These are phyloP conservation scores for Actias luna DNA, from an alignment of 2,888 invertebrate species.

Conservation along the genomic window DNA sequence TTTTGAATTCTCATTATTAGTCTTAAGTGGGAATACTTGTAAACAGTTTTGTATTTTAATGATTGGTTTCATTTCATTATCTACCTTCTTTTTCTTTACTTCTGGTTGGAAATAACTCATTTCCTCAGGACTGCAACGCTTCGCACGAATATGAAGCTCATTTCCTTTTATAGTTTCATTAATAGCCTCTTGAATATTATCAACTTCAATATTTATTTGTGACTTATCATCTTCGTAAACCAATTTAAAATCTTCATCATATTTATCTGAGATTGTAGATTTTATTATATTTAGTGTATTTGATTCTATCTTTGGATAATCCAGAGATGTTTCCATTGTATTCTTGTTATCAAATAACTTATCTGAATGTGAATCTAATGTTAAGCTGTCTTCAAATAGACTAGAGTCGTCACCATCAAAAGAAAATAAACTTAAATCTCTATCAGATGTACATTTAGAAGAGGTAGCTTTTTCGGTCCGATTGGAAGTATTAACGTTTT, in stretches of 20 bases:
- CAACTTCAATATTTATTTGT: constrained; percentile 36
- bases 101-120: constrained; percentile 31
- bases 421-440: constrained; percentile 70
- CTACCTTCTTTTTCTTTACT: constrained; percentile 47
- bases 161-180: constrained; percentile 37
- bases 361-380: constrained; percentile 74
- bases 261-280: constrained; percentile 47
- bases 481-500: constrained; percentile 25
- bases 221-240: constrained; percentile 59
- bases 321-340: constrained; percentile 29
- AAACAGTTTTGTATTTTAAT: neutral
- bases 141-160: constrained; percentile 48
- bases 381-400: constrained; percentile 82
- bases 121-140: constrained; percentile 39
- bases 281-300: constrained; percentile 59
- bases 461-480: constrained; percentile 26
- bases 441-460: constrained; percentile 41
- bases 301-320: constrained; percentile 46
- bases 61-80: constrained; percentile 8
- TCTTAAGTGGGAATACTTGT: constrained; percentile 22
- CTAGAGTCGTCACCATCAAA: constrained; percentile 76
- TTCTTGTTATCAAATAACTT: constrained; percentile 65
- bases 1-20: constrained; percentile 38
- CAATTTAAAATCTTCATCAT: constrained; percentile 65
- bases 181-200: constrained; percentile 46